Conservation (phyloP, 2,797 vertebrate species). For the Hippoglossus hippoglossus region DNA sequence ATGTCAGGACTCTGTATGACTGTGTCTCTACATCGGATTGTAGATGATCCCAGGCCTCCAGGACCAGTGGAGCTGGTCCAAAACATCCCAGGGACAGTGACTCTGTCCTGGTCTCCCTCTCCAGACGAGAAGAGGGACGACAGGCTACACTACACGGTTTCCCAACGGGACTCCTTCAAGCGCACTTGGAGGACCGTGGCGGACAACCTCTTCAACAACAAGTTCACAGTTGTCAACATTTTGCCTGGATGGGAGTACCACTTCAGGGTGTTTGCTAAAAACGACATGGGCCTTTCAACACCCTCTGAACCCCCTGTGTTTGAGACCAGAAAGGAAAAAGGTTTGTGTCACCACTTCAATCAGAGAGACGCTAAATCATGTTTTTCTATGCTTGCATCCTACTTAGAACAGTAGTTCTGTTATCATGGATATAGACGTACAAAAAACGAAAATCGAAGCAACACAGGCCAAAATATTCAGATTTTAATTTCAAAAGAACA, state of each 20-base stretch:
- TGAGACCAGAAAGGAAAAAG: conserved; percentile 81
- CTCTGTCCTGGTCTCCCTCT: conserved; percentile 89
- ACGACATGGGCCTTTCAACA: conserved; percentile 86
- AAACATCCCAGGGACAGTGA: conserved; percentile 89
- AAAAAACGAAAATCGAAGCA: no score
- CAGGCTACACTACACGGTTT: conserved; percentile 87
- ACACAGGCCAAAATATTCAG: no score
- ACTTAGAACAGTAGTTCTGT: no score
- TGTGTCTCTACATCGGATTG: conserved; percentile 11
- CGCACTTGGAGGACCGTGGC: conserved; percentile 84
- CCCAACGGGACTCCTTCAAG: conserved; percentile 85
- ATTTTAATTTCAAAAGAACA: no score
- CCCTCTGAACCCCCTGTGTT: conserved; percentile 87
- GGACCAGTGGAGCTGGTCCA: conserved; percentile 86
- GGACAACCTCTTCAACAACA: conserved; percentile 90
- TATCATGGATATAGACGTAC: no score
- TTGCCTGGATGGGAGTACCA: conserved; percentile 88
- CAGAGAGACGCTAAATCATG: background rate
- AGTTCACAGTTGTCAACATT: conserved; percentile 87
- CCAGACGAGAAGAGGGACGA: conserved; percentile 87
- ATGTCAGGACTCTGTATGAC: background rate
- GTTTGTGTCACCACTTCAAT: conserved; percentile 70
- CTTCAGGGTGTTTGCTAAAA: conserved; percentile 93
- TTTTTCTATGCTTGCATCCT: background rate
- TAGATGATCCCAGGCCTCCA: conserved; percentile 89